Percentiles rank a stretch among this genome's conserved stretches.
phyloP scores from a whole-genome alignment of 1,140 invertebrate genomes.

The Eupeodes corollae region DNA sequence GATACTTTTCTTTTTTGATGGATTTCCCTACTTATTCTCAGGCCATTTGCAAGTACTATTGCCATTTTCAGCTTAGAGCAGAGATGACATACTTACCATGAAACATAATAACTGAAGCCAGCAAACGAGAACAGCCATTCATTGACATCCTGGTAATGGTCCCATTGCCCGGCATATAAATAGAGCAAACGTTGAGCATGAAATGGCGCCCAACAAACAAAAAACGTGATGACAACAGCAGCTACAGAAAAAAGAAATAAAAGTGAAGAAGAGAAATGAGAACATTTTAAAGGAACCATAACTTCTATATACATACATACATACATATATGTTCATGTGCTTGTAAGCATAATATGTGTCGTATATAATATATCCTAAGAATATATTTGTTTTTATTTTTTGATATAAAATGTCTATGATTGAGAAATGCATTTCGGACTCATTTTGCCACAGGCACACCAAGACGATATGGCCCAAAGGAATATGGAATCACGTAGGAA shows the following conservation, averaged over 20 bases:
- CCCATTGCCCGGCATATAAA: conserved; percentile 50
- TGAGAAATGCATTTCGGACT: too few species aligned
- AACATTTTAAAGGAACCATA: background rate
- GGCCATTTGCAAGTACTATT: background rate
- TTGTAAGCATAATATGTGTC: too few species aligned
- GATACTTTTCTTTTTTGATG: too few species aligned
- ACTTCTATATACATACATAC: too few species aligned
- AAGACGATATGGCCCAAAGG: too few species aligned
- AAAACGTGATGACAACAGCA: conserved; percentile 91
- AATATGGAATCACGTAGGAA: too few species aligned
- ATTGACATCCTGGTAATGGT: conserved; percentile 55
- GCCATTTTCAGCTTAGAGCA: background rate
- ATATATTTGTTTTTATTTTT: too few species aligned
- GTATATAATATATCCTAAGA: too few species aligned
- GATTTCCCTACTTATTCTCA: too few species aligned
- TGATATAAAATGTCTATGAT: too few species aligned
- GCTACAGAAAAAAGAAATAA: conserved; percentile 48
- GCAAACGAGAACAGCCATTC: conserved; percentile 68
- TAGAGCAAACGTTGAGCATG: conserved; percentile 78
- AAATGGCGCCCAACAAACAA: conserved; percentile 94
- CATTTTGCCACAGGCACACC: too few species aligned
- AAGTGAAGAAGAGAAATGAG: background rate
- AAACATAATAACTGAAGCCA: conserved; percentile 78
- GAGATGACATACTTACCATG: conserved; percentile 38
- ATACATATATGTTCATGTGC: too few species aligned